Percentiles rank a stretch among this genome's conserved stretches.
phyloP scores from a whole-genome alignment of 1,140 invertebrate species.

The Camponotus vicinus region DNA sequence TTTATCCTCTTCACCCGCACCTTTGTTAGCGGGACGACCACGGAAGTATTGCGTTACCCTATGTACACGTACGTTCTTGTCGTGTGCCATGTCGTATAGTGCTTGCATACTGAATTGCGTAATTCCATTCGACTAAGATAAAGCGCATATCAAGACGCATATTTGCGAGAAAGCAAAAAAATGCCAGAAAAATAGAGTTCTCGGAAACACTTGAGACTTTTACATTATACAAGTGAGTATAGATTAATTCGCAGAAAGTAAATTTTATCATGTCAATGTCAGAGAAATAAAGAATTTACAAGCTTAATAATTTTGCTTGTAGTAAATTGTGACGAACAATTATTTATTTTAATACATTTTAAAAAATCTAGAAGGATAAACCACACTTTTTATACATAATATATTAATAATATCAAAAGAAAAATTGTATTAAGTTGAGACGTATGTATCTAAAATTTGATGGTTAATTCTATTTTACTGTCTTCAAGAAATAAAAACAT shows the following conservation, averaged over 20 bases:
- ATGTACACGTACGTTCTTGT: constrained; percentile 35
- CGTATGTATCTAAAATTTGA: neutral
- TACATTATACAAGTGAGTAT: constrained; percentile 22
- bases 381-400: neutral
- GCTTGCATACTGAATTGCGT: constrained; percentile 58
- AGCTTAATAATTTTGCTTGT: neutral
- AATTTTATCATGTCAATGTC: constrained; percentile 25
- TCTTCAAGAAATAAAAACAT: neutral
- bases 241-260: constrained; percentile 34
- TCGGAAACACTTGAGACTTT: constrained; percentile 21
- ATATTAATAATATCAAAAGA: too few species aligned
- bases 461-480: neutral
- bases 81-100: constrained; percentile 44
- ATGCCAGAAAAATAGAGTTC: constrained; percentile 36
- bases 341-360: neutral
- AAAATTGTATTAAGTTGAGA: neutral
- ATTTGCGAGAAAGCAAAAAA: constrained; percentile 15
- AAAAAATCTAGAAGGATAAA: neutral
- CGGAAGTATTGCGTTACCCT: constrained; percentile 60
- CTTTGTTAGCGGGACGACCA: constrained; percentile 51
- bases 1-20: constrained; percentile 20
- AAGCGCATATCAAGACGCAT: constrained; percentile 29
- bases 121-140: constrained; percentile 59
- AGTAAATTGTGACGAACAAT: neutral
- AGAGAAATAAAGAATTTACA: neutral